These are phyloP conservation scores for Podarcis siculus DNA, from an alignment of 2,797 vertebrate genomes.

Conservation along the genomic window DNA sequence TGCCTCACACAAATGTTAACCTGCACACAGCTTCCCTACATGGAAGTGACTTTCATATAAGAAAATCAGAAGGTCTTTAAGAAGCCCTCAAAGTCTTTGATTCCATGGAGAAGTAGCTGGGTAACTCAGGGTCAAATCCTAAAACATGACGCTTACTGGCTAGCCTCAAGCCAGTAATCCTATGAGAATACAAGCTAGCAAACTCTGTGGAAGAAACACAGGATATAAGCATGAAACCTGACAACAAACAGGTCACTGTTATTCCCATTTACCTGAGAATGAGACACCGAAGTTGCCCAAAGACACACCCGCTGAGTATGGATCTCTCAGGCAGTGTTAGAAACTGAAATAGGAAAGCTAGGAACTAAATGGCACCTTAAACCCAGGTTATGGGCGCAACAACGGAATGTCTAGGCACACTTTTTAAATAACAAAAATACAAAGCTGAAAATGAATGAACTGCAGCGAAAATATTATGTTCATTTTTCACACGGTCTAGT, in stretches of 20 bases:
- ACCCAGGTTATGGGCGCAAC: too few relatives aligned
- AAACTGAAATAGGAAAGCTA: too few relatives aligned
- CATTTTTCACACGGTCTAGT: too few relatives aligned
- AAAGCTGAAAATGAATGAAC: too few relatives aligned
- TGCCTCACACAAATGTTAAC: neutral
- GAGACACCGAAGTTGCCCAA: neutral
- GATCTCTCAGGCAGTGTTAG: too few relatives aligned
- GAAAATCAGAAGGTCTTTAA: neutral
- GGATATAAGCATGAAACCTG: neutral
- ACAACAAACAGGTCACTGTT: neutral
- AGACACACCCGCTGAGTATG: neutral
- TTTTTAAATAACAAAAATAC: too few relatives aligned
- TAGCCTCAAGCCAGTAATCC: neutral
- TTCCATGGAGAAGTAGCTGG: neutral
- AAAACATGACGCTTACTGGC: neutral
- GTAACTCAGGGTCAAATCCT: neutral
- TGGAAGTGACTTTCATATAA: neutral
- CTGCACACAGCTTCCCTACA: neutral
- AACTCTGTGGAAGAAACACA: neutral
- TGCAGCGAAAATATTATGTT: too few relatives aligned
- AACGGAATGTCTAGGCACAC: too few relatives aligned
- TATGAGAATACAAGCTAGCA: neutral
- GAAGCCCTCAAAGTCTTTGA: neutral
- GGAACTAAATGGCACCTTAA: too few relatives aligned
- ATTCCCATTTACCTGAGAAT: neutral